Evolutionary conservation across 2,797 vertebrate species (phyloP).

Genomic region (Scleropages formosus): DNA sequence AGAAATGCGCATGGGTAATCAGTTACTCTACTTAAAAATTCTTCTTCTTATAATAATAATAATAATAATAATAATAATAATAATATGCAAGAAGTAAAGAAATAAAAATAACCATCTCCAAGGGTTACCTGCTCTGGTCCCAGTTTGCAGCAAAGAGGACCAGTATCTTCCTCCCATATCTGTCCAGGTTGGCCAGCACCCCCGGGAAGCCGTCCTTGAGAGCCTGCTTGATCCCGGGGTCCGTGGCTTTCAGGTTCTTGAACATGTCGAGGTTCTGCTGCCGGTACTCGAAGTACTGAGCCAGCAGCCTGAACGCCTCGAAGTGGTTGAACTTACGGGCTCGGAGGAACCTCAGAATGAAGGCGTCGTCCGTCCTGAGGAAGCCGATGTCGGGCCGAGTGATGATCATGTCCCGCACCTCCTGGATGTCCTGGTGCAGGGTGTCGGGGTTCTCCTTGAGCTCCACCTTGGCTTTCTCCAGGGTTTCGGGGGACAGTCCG

Average conservation of each 20-base stretch:
- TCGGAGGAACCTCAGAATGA: conserved; percentile 92
- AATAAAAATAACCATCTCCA: not conserved
- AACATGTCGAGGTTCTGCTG: conserved; percentile 99
- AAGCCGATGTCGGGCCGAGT: conserved; percentile 97
- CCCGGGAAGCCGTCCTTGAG: conserved; percentile 96
- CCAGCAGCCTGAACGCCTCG: conserved; percentile 92
- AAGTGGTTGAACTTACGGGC: conserved; percentile 98
- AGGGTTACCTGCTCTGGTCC: conserved; percentile 96
- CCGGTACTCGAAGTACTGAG: conserved; percentile 96
- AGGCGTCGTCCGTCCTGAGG: conserved; percentile 94
- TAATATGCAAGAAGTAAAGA: not conserved
- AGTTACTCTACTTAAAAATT: conserved; percentile 25
- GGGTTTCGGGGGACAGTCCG: conserved; percentile 94
- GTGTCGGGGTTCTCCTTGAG: conserved; percentile 96
- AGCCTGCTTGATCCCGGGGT: conserved; percentile 96
- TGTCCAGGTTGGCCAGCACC: conserved; percentile 90
- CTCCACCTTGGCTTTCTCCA: conserved; percentile 97
- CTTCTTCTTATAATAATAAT: no score
- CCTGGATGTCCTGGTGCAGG: conserved; percentile 97
- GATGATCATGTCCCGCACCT: conserved; percentile 98
- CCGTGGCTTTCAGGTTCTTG: conserved; percentile 97
- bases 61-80: no score
- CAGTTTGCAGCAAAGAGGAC: conserved; percentile 97
- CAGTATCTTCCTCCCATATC: conserved; percentile 94
- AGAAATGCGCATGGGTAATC: conserved; percentile 35